Percentiles rank a stretch among this genome's conserved stretches.
Conservation (phyloP, 2,113 vertebrate species). For the Gobiocypris rarus region DNA sequence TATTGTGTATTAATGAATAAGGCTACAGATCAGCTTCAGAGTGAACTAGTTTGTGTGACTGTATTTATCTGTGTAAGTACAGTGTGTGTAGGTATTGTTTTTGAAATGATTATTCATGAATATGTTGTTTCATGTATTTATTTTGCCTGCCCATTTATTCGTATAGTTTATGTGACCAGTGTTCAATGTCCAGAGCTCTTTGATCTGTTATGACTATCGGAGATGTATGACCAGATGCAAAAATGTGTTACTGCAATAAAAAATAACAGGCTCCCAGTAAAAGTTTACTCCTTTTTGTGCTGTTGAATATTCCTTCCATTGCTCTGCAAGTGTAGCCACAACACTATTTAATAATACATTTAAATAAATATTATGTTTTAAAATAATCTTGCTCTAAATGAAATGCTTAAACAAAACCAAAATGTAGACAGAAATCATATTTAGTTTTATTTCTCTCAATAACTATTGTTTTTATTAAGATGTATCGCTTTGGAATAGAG, state of each 20-base stretch:
- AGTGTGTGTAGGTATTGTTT: conserved; percentile 54
- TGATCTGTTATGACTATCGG: conserved; percentile 62
- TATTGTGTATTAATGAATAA: neutral
- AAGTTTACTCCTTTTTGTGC: neutral
- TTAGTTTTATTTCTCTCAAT: too few relatives aligned
- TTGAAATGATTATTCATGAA: conserved; percentile 6
- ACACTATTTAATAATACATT: neutral
- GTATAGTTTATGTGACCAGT: conserved; percentile 58
- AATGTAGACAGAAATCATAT: too few relatives aligned
- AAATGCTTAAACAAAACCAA: too few relatives aligned
- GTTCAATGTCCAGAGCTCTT: conserved; percentile 59
- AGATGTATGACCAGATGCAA: conserved; percentile 58
- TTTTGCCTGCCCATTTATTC: conserved; percentile 37
- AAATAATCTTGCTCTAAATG: too few relatives aligned
- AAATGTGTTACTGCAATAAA: conserved; percentile 77
- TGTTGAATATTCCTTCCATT: neutral
- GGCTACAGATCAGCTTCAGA: neutral
- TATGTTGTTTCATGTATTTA: conserved; percentile 44
- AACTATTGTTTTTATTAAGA: too few relatives aligned
- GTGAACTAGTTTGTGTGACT: neutral
- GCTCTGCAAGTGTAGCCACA: neutral
- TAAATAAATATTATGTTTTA: neutral
- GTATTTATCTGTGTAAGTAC: conserved; percentile 12
- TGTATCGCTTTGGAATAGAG: too few relatives aligned
- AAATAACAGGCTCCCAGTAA: conserved; percentile 64